Evolutionary conservation across 2,113 vertebrate genomes (phyloP).

Genomic region (Lophius piscatorius): DNA sequence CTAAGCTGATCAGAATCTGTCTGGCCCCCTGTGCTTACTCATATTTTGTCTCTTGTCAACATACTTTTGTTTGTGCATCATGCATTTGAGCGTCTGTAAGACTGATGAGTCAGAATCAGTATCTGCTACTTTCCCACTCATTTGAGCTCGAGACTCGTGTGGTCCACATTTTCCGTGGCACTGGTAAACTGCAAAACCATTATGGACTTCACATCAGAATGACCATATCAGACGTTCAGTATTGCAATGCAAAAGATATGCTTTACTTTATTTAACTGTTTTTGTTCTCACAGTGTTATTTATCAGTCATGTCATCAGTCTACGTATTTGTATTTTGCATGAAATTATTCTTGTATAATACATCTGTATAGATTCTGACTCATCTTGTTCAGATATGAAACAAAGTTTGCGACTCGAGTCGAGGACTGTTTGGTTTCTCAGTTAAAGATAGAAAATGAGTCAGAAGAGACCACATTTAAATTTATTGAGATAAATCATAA

Average conservation of each 20-base stretch:
- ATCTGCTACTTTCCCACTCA: not conserved
- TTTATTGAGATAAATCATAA: too few species aligned
- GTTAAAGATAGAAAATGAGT: too few species aligned
- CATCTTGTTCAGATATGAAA: too few species aligned
- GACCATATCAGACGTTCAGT: not conserved
- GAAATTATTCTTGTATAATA: too few species aligned
- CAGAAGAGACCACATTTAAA: too few species aligned
- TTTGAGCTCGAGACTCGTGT: not conserved
- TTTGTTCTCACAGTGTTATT: too few species aligned
- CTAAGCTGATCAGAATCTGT: constrained; percentile 9
- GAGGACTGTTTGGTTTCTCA: too few species aligned
- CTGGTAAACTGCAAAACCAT: not conserved
- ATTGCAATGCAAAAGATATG: not conserved
- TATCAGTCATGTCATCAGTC: too few species aligned
- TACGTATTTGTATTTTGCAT: too few species aligned
- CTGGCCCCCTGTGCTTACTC: constrained; percentile 28
- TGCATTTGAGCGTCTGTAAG: constrained; percentile 16
- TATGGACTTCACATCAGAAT: not conserved
- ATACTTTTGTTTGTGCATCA: constrained; percentile 8
- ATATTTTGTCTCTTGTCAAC: constrained; percentile 1
- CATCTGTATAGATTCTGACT: too few species aligned
- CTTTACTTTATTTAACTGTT: too few species aligned
- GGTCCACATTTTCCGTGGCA: not conserved
- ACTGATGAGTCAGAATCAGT: constrained; percentile 21
- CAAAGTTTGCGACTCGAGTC: too few species aligned